Evolutionary conservation across 2,797 vertebrate species (phyloP).

Genomic region (Cirrhinus mrigala): DNA sequence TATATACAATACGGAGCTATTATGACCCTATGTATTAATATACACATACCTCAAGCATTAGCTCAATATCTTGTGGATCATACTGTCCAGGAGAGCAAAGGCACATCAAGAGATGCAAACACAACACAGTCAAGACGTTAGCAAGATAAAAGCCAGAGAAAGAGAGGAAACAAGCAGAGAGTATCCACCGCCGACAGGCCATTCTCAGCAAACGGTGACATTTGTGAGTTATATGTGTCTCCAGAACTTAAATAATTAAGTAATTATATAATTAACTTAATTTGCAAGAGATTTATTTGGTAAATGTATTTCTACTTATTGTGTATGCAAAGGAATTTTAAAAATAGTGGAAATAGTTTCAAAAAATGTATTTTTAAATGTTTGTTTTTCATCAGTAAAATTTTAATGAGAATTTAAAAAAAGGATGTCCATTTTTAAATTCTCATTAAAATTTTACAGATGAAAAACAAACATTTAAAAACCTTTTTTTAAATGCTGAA

Average conservation of each 20-base stretch:
- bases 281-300: too few relatives aligned
- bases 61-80: conserved; percentile 84
- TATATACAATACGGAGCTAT: background rate
- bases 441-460: too few relatives aligned
- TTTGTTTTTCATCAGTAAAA: too few relatives aligned
- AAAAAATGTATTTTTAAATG: too few relatives aligned
- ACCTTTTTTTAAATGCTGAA: too few relatives aligned
- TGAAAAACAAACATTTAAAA: too few relatives aligned
- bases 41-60: conserved; percentile 83
- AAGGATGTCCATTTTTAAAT: too few relatives aligned
- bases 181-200: conserved; percentile 53
- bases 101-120: conserved; percentile 79
- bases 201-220: conserved; percentile 59
- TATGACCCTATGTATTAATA: conserved; percentile 27
- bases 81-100: conserved; percentile 80
- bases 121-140: conserved; percentile 73
- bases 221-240: background rate
- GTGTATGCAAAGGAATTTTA: too few relatives aligned
- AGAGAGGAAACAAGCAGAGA: conserved; percentile 48
- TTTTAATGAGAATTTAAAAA: too few relatives aligned
- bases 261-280: background rate
- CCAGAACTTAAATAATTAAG: background rate
- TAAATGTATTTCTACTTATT: too few relatives aligned
- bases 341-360: too few relatives aligned
- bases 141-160: conserved; percentile 61